A percentile compares a stretch with the other conserved stretches of the same genome.
These are phyloP conservation scores for Rhingia campestris DNA, from an alignment of 2,888 invertebrate species.

Conservation along the genomic window DNA sequence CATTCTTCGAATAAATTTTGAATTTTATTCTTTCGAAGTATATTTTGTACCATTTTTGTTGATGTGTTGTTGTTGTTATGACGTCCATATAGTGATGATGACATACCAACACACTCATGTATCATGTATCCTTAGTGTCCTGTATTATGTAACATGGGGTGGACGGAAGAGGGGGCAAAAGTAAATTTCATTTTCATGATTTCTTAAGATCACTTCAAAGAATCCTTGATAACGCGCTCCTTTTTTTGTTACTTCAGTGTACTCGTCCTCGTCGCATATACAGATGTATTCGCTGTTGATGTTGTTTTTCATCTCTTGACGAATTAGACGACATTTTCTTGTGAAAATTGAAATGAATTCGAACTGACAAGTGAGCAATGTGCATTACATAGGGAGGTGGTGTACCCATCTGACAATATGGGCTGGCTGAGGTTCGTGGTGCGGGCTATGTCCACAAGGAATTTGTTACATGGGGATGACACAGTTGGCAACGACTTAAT, in stretches of 20 bases:
- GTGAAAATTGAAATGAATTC: slow-evolving; percentile 50
- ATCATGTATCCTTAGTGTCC: slow-evolving; percentile 34
- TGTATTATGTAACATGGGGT: background rate
- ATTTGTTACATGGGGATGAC: slow-evolving; percentile 22
- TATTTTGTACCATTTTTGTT: slow-evolving; percentile 33
- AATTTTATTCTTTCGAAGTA: slow-evolving; percentile 15
- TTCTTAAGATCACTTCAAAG: slow-evolving; percentile 51
- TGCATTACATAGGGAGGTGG: background rate
- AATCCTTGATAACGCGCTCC: slow-evolving; percentile 36
- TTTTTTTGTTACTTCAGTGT: background rate
- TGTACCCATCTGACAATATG: background rate
- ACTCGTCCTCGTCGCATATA: background rate
- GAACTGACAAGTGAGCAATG: slow-evolving; percentile 57
- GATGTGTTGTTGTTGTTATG: slow-evolving; percentile 1
- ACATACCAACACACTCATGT: slow-evolving; percentile 6
- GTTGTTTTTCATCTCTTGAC: slow-evolving; percentile 36
- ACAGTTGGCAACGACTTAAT: slow-evolving; percentile 8
- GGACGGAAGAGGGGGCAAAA: background rate
- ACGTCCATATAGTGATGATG: background rate
- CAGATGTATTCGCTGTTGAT: background rate
- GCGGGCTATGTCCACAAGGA: slow-evolving; percentile 2
- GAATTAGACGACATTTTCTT: slow-evolving; percentile 39
- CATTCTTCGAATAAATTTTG: slow-evolving; percentile 10
- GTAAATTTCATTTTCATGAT: slow-evolving; percentile 34
- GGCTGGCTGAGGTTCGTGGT: background rate